Evolutionary conservation across 1,140 invertebrate species (phyloP).

Genomic region (Planococcus citri): DNA sequence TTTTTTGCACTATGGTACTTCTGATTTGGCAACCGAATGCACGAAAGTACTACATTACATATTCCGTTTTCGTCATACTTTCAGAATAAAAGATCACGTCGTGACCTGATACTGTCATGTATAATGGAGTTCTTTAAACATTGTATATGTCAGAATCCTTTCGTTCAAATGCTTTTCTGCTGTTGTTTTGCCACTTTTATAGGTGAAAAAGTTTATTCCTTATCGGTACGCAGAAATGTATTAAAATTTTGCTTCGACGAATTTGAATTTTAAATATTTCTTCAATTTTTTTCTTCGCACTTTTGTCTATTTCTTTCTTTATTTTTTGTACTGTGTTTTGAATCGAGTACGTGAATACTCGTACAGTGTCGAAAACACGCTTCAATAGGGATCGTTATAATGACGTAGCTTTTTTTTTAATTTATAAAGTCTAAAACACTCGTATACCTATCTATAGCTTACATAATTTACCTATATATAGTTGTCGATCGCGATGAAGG

Average conservation of each 20-base stretch:
- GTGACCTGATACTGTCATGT: background rate
- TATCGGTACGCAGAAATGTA: too few species aligned
- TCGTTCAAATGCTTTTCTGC: background rate
- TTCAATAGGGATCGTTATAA: background rate
- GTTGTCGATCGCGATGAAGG: too few species aligned
- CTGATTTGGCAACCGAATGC: background rate
- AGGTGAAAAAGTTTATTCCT: background rate
- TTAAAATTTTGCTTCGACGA: background rate
- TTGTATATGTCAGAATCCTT: background rate
- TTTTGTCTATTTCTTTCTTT: background rate
- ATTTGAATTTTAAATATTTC: background rate
- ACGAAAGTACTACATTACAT: background rate
- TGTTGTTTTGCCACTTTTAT: background rate
- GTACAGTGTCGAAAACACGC: background rate
- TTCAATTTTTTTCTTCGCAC: background rate
- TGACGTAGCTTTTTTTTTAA: background rate
- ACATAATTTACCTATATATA: background rate
- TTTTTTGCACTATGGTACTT: background rate
- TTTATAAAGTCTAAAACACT: background rate
- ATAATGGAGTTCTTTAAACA: constrained; percentile 3
- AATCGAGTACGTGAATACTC: background rate
- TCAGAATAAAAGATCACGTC: constrained; percentile 3
- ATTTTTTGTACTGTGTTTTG: too few species aligned
- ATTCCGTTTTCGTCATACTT: background rate
- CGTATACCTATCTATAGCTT: background rate